Percentiles rank a stretch among this genome's conserved stretches.
phyloP scores from a whole-genome alignment of 2,888 invertebrate genomes.

The Andrena praecox region DNA sequence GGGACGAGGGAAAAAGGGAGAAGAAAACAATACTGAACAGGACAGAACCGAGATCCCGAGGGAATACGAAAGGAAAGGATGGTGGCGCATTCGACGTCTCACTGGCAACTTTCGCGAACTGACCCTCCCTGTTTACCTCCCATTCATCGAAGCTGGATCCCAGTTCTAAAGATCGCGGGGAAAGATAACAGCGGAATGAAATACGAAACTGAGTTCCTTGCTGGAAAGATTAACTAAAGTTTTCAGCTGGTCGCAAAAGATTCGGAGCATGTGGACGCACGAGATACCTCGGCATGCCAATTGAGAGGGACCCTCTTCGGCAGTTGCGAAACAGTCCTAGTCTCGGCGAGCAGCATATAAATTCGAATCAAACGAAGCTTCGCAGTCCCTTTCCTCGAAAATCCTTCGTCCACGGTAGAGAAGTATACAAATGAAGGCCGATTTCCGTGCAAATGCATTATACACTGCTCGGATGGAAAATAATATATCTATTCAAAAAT shows the following conservation, averaged over 20 bases:
- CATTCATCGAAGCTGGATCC: slow-evolving; percentile 35
- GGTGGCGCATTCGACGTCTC: slow-evolving; percentile 48
- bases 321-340: slow-evolving; percentile 3
- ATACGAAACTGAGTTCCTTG: slow-evolving; percentile 7
- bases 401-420: neutral
- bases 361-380: neutral
- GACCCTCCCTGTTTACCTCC: slow-evolving; percentile 36
- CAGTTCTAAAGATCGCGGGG: neutral
- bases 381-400: neutral
- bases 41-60: slow-evolving; percentile 41
- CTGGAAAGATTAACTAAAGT: slow-evolving; percentile 24
- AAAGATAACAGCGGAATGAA: slow-evolving; percentile 20
- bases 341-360: neutral
- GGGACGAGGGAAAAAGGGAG: neutral
- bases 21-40: slow-evolving; percentile 9
- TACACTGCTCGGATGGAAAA: neutral
- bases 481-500: too few relatives aligned
- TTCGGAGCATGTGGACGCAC: neutral
- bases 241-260: neutral
- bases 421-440: neutral
- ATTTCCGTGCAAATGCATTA: neutral
- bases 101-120: slow-evolving; percentile 45
- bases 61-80: slow-evolving; percentile 50
- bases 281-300: neutral
- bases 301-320: neutral